These are phyloP conservation scores for Sus cebifrons DNA, from an alignment of 2,797 vertebrate species.

Conservation along the genomic window DNA sequence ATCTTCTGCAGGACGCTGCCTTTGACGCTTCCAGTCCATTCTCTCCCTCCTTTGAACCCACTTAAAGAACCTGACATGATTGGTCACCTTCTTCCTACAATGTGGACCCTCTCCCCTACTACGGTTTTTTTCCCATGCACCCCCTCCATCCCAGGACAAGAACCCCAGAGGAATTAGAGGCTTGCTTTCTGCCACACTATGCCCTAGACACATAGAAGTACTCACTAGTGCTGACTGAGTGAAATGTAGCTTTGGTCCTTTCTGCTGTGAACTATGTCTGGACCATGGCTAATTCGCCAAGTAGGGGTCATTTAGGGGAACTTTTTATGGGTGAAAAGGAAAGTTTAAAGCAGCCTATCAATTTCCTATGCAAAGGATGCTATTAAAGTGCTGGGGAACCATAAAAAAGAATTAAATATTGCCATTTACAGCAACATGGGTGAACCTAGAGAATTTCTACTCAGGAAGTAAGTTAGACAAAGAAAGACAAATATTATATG, in stretches of 20 bases:
- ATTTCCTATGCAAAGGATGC: neutral
- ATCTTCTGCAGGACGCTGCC: neutral
- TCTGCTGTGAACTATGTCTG: neutral
- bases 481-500: too few species aligned
- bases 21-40: neutral
- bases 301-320: neutral
- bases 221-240: neutral
- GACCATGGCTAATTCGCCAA: neutral
- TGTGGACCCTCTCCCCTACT: neutral
- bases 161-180: neutral
- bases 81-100: neutral
- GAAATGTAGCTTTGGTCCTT: neutral
- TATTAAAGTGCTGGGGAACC: neutral
- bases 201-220: neutral
- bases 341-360: conserved; percentile 24
- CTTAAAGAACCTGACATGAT: neutral
- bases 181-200: neutral
- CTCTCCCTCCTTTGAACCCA: neutral
- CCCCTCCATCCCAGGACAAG: neutral
- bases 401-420: neutral
- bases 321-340: neutral
- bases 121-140: rapidly evolving
- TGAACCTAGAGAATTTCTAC: too few species aligned
- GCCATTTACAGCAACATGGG: too few species aligned
- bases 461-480: too few species aligned